These are phyloP conservation scores for Phylloscopus collybita DNA, from an alignment of 2,797 vertebrate species.

Conservation along the genomic window DNA sequence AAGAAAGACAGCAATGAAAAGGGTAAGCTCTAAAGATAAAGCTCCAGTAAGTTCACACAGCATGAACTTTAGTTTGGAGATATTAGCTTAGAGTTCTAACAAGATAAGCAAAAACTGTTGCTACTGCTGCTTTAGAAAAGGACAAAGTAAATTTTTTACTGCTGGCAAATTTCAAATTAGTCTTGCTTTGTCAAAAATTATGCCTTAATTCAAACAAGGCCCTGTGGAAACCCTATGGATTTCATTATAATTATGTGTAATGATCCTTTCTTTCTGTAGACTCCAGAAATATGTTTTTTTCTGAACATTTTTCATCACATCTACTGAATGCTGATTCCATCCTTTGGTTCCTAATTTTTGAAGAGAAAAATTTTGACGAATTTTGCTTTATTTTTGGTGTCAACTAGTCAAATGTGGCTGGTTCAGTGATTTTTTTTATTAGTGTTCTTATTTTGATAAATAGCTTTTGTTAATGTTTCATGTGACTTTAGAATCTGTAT, in stretches of 20 bases:
- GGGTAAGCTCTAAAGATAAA: neutral
- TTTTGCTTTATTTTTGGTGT: neutral
- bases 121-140: neutral
- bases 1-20: neutral
- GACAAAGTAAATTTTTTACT: neutral
- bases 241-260: neutral
- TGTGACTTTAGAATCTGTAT: neutral
- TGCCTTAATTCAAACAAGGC: neutral
- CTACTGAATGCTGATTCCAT: neutral
- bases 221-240: neutral
- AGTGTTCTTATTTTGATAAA: neutral
- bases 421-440: neutral
- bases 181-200: neutral
- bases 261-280: neutral
- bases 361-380: neutral
- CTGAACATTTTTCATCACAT: neutral
- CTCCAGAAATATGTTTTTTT: neutral
- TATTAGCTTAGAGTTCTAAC: neutral
- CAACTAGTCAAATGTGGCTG: neutral
- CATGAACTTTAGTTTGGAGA: neutral
- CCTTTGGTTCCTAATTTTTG: neutral
- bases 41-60: accelerated
- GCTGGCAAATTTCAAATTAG: neutral
- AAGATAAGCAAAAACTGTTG: neutral
- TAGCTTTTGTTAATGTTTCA: neutral